Conservation (phyloP, 2,888 invertebrate species). For the Ophioninae sp. region DNA sequence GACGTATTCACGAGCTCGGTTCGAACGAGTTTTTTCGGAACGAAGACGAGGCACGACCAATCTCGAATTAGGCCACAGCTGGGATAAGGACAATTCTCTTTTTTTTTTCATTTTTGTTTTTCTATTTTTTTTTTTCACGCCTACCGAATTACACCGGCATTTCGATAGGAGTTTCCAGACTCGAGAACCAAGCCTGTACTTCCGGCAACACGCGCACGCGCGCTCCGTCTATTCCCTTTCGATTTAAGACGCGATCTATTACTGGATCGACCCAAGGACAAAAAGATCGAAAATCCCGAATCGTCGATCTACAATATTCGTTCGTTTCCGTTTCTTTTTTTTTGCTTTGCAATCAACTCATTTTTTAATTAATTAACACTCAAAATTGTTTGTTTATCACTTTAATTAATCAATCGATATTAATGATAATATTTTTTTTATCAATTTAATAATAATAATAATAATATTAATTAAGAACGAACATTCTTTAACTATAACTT, state of each 20-base stretch:
- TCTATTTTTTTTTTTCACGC: constrained; percentile 19
- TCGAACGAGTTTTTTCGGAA: constrained; percentile 8
- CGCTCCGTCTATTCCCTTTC: not conserved
- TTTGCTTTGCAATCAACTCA: too few relatives aligned
- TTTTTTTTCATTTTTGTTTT: not conserved
- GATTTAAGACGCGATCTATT: not conserved
- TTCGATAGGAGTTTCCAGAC: not conserved
- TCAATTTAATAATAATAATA: too few relatives aligned
- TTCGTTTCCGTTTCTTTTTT: too few relatives aligned
- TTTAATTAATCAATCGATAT: too few relatives aligned
- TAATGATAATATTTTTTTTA: too few relatives aligned
- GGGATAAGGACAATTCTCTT: constrained; percentile 48
- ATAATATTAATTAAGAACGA: too few relatives aligned
- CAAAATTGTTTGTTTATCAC: too few relatives aligned
- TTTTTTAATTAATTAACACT: too few relatives aligned
- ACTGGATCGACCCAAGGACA: too few relatives aligned
- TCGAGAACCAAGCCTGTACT: constrained; percentile 17
- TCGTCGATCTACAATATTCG: too few relatives aligned
- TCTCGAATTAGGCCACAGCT: constrained; percentile 61
- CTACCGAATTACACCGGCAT: not conserved
- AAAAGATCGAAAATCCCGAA: too few relatives aligned
- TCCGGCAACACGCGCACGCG: constrained; percentile 30
- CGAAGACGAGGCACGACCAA: not conserved
- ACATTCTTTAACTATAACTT: too few relatives aligned
- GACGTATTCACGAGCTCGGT: not conserved